Conservation (phyloP, 64 coral and sea anemone genomes). For the Orbicella faveolata region DNA sequence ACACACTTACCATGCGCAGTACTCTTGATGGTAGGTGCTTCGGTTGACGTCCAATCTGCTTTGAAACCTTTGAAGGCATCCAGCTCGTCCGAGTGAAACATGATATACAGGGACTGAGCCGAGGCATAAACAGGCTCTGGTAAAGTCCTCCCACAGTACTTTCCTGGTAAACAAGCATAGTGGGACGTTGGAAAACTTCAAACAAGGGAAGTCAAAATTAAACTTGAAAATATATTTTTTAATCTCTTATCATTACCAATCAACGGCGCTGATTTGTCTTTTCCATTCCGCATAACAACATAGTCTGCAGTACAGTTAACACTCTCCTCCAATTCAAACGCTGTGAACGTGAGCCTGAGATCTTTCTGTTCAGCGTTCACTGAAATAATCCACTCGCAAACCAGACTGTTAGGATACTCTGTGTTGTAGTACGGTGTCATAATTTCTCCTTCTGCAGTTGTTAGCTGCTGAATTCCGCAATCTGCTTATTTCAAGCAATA, state of each 20-base stretch:
- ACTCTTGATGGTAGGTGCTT: no score
- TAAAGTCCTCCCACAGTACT: slow-evolving; percentile 1
- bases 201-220: no score
- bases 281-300: slow-evolving; percentile 28
- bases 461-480: background rate
- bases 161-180: background rate
- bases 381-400: slow-evolving; percentile 31
- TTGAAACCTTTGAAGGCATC: slow-evolving; percentile 29
- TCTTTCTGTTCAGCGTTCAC: background rate
- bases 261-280: background rate
- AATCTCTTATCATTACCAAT: background rate
- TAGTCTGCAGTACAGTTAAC: slow-evolving; percentile 30
- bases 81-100: slow-evolving; percentile 45
- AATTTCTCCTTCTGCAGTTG: background rate
- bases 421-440: slow-evolving; percentile 10
- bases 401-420: slow-evolving; percentile 41
- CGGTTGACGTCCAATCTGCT: no score
- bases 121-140: background rate
- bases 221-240: no score
- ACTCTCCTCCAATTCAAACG: slow-evolving; percentile 45
- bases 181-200: no score
- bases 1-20: no score
- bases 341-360: slow-evolving; percentile 8
- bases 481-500: background rate
- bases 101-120: slow-evolving; percentile 7